Evolutionary conservation across 2,797 vertebrate genomes (phyloP), one percentile per base, ranked within the genome.

Genomic region (Darevskia mixta): DNA sequence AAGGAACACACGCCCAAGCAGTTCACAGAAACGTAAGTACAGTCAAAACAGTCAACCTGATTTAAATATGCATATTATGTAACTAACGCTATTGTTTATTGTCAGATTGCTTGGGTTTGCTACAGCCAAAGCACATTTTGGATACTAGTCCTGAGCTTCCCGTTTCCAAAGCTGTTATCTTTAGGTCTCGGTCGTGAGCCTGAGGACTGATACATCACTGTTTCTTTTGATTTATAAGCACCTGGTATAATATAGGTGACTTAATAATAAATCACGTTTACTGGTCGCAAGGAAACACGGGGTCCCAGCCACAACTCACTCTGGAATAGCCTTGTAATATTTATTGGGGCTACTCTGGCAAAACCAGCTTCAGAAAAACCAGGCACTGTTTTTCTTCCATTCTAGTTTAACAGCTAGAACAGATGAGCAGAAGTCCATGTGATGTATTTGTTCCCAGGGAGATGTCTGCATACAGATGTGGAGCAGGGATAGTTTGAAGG

Each of bases 401-500:
- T 35, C 9, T n/a, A 87, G 15, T 4, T 92, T 87, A 41, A 88
- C 38, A 32, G n/a, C 38, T 79, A 71, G n/a, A 91, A 88, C 0
- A 67, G 23, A 72, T 2, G 38, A 85, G 27, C n/a, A 88, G 66
- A 85, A 35, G 23, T 2, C 18, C 55, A 15, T 11, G 20, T 41
- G 32, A 66, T 76, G 10, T 15, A 55, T 64, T 76, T 64, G 55
- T 61, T 79, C 41, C 41, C n/a, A 11, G 76, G n/a, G 25, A 29
- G 15, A 78, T 58, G 58, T 35, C 38, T 73, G 18, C 9, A 55
- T 15, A 86, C 5, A 89, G 78, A 38, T 64, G 72, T 87, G 49
- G 64, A 80, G 86, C 77, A 72, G 55, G 90, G 45, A 88, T 6
- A 92, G 38, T 0, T 76, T 89, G 81, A 86, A 90, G 69, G 85